These are phyloP conservation scores for Silurus meridionalis DNA, from an alignment of 2,113 vertebrate species.

Conservation along the genomic window DNA sequence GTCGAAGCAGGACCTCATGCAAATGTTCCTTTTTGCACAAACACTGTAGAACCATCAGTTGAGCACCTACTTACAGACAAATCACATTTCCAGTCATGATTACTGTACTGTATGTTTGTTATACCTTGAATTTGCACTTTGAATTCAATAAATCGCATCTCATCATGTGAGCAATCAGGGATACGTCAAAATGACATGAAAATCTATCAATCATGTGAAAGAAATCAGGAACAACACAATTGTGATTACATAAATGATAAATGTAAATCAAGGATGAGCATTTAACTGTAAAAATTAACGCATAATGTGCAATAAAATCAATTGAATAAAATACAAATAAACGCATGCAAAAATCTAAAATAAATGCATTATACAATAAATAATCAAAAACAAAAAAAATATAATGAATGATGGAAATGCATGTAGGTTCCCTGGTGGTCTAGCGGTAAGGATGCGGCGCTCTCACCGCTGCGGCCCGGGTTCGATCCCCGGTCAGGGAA, in stretches of 20 bases:
- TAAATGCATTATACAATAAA: no score
- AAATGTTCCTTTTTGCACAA: neutral
- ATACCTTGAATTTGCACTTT: neutral
- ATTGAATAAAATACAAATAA: no score
- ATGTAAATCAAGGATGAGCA: neutral
- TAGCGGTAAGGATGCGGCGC: no score
- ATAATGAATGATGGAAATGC: no score
- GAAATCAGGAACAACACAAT: no score
- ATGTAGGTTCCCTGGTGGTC: no score
- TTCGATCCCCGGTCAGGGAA: no score
- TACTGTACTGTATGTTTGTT: neutral
- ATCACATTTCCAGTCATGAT: neutral
- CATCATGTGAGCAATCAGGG: neutral
- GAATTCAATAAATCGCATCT: neutral
- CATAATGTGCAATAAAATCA: neutral
- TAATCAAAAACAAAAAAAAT: no score
- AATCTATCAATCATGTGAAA: no score
- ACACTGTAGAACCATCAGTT: neutral
- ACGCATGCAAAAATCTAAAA: no score
- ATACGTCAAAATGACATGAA: neutral
- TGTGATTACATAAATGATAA: no score
- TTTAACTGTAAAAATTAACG: neutral
- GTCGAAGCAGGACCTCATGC: slow-evolving; percentile 3
- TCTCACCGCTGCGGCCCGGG: no score
- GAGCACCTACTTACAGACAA: neutral